Percentiles rank a stretch among this genome's conserved stretches.
These are phyloP conservation scores for Amblyjoppa fuscipennis DNA, from an alignment of 2,888 invertebrate genomes.

Conservation along the genomic window DNA sequence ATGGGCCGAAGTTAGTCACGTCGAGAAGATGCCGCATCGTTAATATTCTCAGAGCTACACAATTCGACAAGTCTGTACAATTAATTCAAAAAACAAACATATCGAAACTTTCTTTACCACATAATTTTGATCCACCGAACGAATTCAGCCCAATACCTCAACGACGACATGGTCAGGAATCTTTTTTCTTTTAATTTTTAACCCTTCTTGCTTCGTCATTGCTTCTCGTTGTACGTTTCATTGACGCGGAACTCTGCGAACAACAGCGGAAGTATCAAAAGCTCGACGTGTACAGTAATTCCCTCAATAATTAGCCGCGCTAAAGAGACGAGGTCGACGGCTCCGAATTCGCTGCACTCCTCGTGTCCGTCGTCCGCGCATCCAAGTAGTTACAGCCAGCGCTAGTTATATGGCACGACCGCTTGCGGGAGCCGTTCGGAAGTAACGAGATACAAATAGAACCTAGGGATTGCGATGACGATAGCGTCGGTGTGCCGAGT, in stretches of 20 bases:
- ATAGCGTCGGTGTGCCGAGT: constrained; percentile 34
- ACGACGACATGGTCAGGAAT: no score
- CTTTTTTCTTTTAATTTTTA: no score
- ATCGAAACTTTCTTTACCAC: no score
- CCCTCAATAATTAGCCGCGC: not conserved
- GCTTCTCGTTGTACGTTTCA: not conserved
- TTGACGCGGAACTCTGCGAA: not conserved
- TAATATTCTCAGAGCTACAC: not conserved
- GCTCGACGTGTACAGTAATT: constrained; percentile 4
- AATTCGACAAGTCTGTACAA: not conserved
- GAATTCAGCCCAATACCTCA: no score
- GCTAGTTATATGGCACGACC: not conserved
- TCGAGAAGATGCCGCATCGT: not conserved
- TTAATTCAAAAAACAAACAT: no score
- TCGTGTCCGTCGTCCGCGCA: constrained; percentile 1
- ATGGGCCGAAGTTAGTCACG: not conserved
- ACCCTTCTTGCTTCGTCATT: not conserved
- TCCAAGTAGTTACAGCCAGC: constrained; percentile 9
- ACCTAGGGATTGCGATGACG: constrained; percentile 77
- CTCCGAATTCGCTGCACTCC: constrained; percentile 47
- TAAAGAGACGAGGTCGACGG: constrained; percentile 13
- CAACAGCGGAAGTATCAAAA: constrained; percentile 2
- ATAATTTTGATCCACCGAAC: no score
- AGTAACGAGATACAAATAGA: constrained; percentile 83
- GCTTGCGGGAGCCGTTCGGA: constrained; percentile 72